Conservation (phyloP, 1,140 invertebrate genomes). For the Chrysopa pallens region DNA sequence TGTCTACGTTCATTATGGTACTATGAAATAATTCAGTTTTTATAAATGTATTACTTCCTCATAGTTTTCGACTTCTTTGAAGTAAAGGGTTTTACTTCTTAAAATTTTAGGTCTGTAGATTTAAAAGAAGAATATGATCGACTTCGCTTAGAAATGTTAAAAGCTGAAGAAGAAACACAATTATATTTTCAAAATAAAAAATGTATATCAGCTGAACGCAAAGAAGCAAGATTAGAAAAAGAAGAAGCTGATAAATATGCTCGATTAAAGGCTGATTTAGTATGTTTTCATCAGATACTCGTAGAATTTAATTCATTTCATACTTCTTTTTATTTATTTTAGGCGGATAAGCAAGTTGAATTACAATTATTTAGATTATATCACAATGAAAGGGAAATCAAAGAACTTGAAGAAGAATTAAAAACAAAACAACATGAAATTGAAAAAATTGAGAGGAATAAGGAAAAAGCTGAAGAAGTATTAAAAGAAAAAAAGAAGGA, state of each 20-base stretch:
- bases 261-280: slow-evolving; percentile 82
- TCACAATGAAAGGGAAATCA: slow-evolving; percentile 88
- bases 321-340: slow-evolving; percentile 11
- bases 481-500: slow-evolving; percentile 93
- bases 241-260: slow-evolving; percentile 98
- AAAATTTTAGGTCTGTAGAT: slow-evolving; percentile 50
- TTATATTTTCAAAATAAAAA: slow-evolving; percentile 98
- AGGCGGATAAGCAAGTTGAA: slow-evolving; percentile 77
- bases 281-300: slow-evolving; percentile 23
- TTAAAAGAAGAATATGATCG: slow-evolving; percentile 92
- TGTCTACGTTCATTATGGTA: no score
- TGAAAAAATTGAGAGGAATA: slow-evolving; percentile 63
- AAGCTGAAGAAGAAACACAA: slow-evolving; percentile 96
- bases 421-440: slow-evolving; percentile 70
- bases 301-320: not conserved
- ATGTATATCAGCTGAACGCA: slow-evolving; percentile 91
- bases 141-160: slow-evolving; percentile 82
- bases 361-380: slow-evolving; percentile 85
- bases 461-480: slow-evolving; percentile 75
- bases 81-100: not conserved
- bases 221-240: slow-evolving; percentile 96
- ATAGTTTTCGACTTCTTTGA: no score
- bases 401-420: slow-evolving; percentile 61
- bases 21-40: no score
- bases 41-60: no score